Evolutionary conservation across 2,888 invertebrate species (phyloP).

Genomic region (Apamea epomidion): DNA sequence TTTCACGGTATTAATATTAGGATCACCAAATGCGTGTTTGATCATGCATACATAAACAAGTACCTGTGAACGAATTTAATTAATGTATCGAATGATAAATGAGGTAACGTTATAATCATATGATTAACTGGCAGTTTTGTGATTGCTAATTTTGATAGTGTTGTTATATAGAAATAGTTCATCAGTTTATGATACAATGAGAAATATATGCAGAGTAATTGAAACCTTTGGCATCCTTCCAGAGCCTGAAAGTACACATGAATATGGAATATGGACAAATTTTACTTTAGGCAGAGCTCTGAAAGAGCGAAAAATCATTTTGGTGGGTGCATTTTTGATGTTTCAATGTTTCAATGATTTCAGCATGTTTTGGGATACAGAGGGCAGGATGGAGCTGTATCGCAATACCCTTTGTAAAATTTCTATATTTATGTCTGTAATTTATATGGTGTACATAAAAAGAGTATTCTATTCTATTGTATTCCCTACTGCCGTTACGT

Average conservation of each 20-base stretch:
- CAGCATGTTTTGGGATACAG: background rate
- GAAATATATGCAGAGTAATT: background rate
- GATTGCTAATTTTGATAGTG: constrained; percentile 4
- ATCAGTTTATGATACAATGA: background rate
- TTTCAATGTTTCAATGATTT: background rate
- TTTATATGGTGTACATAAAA: no score
- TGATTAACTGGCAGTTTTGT: background rate
- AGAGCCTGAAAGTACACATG: no score
- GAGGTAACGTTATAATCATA: background rate
- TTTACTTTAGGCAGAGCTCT: background rate
- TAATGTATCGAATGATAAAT: constrained; percentile 17
- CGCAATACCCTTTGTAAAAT: no score
- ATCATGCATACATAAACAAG: constrained; percentile 16
- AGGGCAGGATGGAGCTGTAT: background rate
- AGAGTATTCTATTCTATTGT: no score
- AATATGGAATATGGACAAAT: background rate
- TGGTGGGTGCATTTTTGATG: no score
- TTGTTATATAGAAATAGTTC: background rate
- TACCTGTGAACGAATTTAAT: constrained; percentile 12
- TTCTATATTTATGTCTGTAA: no score
- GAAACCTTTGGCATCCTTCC: background rate
- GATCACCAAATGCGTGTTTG: background rate
- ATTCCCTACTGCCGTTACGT: no score
- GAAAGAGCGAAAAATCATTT: no score
- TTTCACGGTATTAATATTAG: background rate